Evolutionary conservation across 2,113 vertebrate species (phyloP).

Genomic region (Hippocampus abdominalis): DNA sequence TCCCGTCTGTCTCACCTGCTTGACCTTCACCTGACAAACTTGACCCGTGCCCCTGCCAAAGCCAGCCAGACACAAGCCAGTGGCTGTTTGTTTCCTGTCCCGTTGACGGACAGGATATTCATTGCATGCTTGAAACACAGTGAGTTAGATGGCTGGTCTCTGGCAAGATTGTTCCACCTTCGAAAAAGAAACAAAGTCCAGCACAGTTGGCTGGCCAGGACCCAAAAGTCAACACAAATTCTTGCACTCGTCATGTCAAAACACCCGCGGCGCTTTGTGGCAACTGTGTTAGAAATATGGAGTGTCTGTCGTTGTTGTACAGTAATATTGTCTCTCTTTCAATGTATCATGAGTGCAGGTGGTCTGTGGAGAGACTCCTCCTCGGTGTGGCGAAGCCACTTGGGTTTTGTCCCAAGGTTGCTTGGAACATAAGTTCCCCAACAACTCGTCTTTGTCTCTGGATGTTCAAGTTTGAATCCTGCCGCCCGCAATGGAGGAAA

Average conservation of each 20-base stretch:
- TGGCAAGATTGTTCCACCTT: neutral
- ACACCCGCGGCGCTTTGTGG: neutral
- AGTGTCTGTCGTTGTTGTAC: neutral
- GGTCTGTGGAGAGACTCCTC: neutral
- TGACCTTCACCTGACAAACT: constrained; percentile 50
- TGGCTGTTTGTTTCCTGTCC: constrained; percentile 49
- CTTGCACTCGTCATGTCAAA: neutral
- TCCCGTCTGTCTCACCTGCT: constrained; percentile 52
- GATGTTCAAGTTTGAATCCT: neutral
- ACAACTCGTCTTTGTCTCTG: neutral
- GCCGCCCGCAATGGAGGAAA: neutral
- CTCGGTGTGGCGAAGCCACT: neutral
- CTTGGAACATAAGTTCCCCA: neutral
- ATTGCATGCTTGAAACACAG: constrained; percentile 18
- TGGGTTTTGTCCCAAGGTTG: neutral
- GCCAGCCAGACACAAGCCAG: constrained; percentile 31
- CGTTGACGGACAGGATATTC: constrained; percentile 54
- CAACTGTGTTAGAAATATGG: neutral
- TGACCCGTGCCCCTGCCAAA: constrained; percentile 45
- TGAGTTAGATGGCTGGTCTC: constrained; percentile 6
- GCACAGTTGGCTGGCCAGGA: too few relatives aligned
- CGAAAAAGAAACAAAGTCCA: neutral
- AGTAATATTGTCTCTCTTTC: neutral
- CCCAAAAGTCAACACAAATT: neutral
- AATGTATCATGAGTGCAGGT: neutral